These are phyloP conservation scores for Phocoena sinus DNA, from an alignment of 2,113 vertebrate species.

Conservation along the genomic window DNA sequence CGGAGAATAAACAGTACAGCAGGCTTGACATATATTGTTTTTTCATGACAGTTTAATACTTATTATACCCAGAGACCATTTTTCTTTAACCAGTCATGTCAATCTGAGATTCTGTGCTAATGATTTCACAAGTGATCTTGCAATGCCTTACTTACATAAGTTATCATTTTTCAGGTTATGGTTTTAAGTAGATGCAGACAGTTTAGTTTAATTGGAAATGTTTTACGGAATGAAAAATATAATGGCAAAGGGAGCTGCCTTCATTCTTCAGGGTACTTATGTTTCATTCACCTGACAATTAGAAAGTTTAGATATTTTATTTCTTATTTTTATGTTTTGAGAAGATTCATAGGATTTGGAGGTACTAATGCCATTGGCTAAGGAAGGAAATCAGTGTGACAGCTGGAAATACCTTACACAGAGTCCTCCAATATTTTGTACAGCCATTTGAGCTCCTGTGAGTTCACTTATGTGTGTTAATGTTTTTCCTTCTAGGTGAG, in stretches of 20 bases:
- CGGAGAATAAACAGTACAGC: not conserved
- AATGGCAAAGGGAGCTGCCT: not conserved
- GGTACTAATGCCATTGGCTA: not conserved
- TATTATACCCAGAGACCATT: not conserved
- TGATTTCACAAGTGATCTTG: not conserved
- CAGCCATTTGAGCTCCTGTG: not conserved
- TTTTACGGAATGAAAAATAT: not conserved
- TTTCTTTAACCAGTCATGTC: not conserved
- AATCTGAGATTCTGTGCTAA: not conserved
- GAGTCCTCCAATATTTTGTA: not conserved
- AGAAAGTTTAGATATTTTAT: not conserved
- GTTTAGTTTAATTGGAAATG: not conserved
- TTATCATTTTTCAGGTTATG: not conserved
- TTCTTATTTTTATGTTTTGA: conserved; percentile 2
- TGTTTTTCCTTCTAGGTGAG: conserved; percentile 86
- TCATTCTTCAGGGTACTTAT: not conserved
- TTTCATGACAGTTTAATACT: not conserved
- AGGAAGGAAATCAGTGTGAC: not conserved
- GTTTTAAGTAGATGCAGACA: not conserved
- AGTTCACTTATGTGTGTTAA: not conserved
- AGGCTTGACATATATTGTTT: not conserved
- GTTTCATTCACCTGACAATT: not conserved
- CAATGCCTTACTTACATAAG: conserved; percentile 1
- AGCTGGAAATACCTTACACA: not conserved
- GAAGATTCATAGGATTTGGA: not conserved